Evolutionary conservation across 2,888 invertebrate genomes (phyloP), one percentile per base, ranked within the genome.

Genomic region (Trissolcus japonicus): DNA sequence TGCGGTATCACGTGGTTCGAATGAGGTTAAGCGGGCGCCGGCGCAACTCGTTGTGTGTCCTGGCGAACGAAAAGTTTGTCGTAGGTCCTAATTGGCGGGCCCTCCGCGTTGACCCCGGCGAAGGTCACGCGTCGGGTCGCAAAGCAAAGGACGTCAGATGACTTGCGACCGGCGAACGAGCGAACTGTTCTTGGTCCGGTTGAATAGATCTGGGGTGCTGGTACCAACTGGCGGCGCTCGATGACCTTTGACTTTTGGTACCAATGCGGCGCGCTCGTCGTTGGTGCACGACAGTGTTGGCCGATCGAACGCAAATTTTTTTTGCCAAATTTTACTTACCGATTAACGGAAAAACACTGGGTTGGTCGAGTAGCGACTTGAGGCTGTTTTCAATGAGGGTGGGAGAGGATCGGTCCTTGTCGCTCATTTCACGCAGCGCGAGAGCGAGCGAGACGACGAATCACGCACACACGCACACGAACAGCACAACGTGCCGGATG

Each of bases 381-480:
- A 94, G 92, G 91, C 95, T 95, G 92, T 94, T 94, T 92, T 95
- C 95, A 92, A 95, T 93, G 90, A 95, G 93, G 92, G 94, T 95
- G 90, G 95, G 95, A 92, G 95, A 95, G 91, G 93, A 94, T 91
- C 94, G 94, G 92, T 95, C 95, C 93, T 95, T 95, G 93, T 95
- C 95, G 92, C 95, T 95, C 95, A 95, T 95, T 92, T 93, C 93
- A 93, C 92, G 85, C 86, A 86, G 85, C 84, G 86, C 86, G 85
- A 83, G 84, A 75, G 74, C 66, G 78, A 71, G 65, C 68, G 59
- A 62, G 57, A 79, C 55, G 65, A 54, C 40, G 63, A 65, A 65
- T 65, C 68, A 73, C 73, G 73, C 66, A 73, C 73, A 73, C 73
- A 61, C 73, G 66, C 66, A 46, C 55, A 61, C 71, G 68, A 51